Evolutionary conservation across 2,888 invertebrate genomes (phyloP).

Genomic region (Andrena flavipes): DNA sequence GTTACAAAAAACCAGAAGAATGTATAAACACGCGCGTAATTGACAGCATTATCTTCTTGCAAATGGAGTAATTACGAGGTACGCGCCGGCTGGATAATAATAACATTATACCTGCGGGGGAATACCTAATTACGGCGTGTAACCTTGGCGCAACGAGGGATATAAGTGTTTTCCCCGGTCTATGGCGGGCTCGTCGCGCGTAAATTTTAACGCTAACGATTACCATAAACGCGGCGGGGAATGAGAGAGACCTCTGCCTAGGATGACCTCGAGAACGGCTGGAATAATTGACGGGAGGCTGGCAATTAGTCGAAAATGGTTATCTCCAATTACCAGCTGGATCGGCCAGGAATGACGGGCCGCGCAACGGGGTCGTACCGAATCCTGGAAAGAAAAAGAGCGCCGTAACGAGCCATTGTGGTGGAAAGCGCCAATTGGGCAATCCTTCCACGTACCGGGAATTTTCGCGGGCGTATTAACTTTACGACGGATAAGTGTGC

Average conservation of each 20-base stretch:
- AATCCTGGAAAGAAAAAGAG: slow-evolving; percentile 33
- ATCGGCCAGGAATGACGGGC: slow-evolving; percentile 48
- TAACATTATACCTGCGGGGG: slow-evolving; percentile 41
- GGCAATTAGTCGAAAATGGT: slow-evolving; percentile 63
- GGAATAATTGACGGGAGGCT: slow-evolving; percentile 62
- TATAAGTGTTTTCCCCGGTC: not conserved
- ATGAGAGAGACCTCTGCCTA: slow-evolving; percentile 10
- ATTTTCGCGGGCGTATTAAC: slow-evolving; percentile 41
- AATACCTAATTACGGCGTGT: slow-evolving; percentile 48
- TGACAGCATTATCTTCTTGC: slow-evolving; percentile 41
- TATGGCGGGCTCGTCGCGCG: slow-evolving; percentile 22
- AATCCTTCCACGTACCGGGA: slow-evolving; percentile 21
- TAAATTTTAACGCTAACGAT: slow-evolving; percentile 63
- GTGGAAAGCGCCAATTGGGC: slow-evolving; percentile 41
- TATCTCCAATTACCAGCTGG: slow-evolving; percentile 51
- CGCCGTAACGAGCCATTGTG: slow-evolving; percentile 66
- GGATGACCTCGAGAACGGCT: slow-evolving; percentile 54
- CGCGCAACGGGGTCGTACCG: slow-evolving; percentile 10
- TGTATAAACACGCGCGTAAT: slow-evolving; percentile 27
- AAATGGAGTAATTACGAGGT: slow-evolving; percentile 51
- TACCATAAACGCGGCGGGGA: slow-evolving; percentile 61
- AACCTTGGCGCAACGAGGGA: slow-evolving; percentile 30
- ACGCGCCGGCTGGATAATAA: slow-evolving; percentile 40
- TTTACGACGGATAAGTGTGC: slow-evolving; percentile 32
- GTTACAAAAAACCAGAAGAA: not conserved